These are phyloP conservation scores for Drosophila flavopinicola DNA, from an alignment of 2,888 invertebrate genomes.

Conservation along the genomic window DNA sequence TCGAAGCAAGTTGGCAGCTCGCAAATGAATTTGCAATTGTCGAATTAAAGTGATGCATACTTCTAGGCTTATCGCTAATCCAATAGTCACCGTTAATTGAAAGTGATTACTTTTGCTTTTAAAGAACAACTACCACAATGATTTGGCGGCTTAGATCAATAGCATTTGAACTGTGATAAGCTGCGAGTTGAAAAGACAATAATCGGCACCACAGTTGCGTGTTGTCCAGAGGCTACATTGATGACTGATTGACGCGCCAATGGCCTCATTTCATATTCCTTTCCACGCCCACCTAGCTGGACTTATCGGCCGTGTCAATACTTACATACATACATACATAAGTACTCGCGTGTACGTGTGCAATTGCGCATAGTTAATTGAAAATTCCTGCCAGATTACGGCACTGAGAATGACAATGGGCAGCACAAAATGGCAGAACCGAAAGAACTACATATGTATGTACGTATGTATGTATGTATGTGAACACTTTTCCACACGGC, in stretches of 20 bases:
- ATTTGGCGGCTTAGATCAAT: slow-evolving; percentile 7
- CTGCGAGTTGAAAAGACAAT: slow-evolving; percentile 1
- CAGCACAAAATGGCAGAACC: slow-evolving; percentile 10
- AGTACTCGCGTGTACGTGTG: slow-evolving; percentile 33
- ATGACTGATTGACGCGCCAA: slow-evolving; percentile 8
- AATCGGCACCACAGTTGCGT: slow-evolving; percentile 36
- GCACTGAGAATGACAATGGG: slow-evolving; percentile 13
- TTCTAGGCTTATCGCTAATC: slow-evolving; percentile 21
- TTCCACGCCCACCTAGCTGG: slow-evolving; percentile 5
- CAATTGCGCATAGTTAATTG: slow-evolving; percentile 24
- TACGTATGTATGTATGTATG: background rate
- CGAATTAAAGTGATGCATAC: slow-evolving; percentile 25
- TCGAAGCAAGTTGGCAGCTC: slow-evolving; percentile 32
- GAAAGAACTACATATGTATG: background rate
- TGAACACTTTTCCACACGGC: slow-evolving; percentile 10
- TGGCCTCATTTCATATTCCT: background rate
- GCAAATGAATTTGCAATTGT: background rate
- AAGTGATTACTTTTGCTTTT: slow-evolving; percentile 6
- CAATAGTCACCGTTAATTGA: background rate
- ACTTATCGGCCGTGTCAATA: slow-evolving; percentile 20
- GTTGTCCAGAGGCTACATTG: slow-evolving; percentile 10
- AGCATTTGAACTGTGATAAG: slow-evolving; percentile 30
- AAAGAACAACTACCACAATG: background rate
- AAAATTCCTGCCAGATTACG: slow-evolving; percentile 29
- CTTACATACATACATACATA: slow-evolving; percentile 9